These are phyloP conservation scores for Cheilosia scutellata DNA, from an alignment of 2,888 invertebrate genomes.

Conservation along the genomic window DNA sequence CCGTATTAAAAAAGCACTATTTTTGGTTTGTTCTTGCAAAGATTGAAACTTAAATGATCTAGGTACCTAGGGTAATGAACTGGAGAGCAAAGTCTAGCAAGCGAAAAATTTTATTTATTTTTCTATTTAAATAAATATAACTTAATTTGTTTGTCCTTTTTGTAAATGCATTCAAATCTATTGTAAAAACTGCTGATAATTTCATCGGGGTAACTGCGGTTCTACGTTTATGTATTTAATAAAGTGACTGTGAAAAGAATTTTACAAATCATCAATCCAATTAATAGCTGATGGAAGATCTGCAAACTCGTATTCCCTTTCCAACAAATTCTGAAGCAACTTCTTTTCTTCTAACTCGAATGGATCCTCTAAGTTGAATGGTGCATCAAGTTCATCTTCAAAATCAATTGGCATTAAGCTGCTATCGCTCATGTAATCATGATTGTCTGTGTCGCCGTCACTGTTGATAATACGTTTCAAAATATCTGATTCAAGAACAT, in stretches of 20 bases:
- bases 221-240: background rate
- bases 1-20: background rate
- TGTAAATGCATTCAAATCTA: background rate
- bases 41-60: background rate
- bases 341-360: slow-evolving; percentile 37
- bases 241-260: background rate
- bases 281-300: slow-evolving; percentile 34
- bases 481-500: slow-evolving; percentile 56
- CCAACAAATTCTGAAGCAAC: slow-evolving; percentile 26
- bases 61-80: background rate
- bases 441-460: slow-evolving; percentile 25
- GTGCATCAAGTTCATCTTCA: slow-evolving; percentile 33
- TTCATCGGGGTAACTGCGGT: too few species aligned
- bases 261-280: slow-evolving; percentile 55
- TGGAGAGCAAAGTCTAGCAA: background rate
- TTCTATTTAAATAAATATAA: background rate
- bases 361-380: slow-evolving; percentile 27
- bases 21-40: slow-evolving; percentile 23
- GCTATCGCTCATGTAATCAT: slow-evolving; percentile 25
- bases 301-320: background rate
- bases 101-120: background rate
- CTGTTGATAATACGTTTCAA: slow-evolving; percentile 59
- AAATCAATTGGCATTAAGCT: slow-evolving; percentile 31
- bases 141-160: background rate
- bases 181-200: too few species aligned